phyloP scores from a whole-genome alignment of 2,888 invertebrate genomes.

The Drepana falcataria region DNA sequence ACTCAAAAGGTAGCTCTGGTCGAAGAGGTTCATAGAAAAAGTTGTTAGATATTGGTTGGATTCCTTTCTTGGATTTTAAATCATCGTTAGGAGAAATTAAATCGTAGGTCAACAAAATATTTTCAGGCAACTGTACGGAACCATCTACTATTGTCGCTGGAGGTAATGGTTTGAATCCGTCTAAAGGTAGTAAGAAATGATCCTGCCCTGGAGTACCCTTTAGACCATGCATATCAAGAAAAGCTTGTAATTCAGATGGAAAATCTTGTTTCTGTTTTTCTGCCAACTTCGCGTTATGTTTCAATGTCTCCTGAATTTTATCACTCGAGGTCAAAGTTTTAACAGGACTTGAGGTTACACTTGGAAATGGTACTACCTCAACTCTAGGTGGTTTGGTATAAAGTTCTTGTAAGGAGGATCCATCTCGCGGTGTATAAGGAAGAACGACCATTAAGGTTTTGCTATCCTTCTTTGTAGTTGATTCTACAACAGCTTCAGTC shows the following conservation, averaged over 20 bases:
- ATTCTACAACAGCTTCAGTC: slow-evolving; percentile 25
- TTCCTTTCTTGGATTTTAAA: slow-evolving; percentile 27
- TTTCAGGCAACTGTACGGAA: slow-evolving; percentile 63
- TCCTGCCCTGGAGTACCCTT: slow-evolving; percentile 58
- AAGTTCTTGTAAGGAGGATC: slow-evolving; percentile 79
- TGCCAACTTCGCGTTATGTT: slow-evolving; percentile 35
- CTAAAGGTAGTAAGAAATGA: slow-evolving; percentile 61
- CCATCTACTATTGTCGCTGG: slow-evolving; percentile 59
- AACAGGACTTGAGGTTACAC: slow-evolving; percentile 42
- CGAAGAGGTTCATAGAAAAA: slow-evolving; percentile 60
- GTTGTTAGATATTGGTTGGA: slow-evolving; percentile 37
- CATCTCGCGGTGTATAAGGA: slow-evolving; percentile 80
- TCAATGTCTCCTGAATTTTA: slow-evolving; percentile 35
- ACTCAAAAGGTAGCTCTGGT: slow-evolving; percentile 56
- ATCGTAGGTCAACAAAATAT: slow-evolving; percentile 62
- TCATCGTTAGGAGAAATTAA: slow-evolving; percentile 47
- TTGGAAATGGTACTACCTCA: slow-evolving; percentile 67
- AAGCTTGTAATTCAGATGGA: slow-evolving; percentile 59
- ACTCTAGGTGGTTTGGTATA: slow-evolving; percentile 83
- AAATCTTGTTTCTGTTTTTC: slow-evolving; percentile 44
- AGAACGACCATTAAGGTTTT: slow-evolving; percentile 82
- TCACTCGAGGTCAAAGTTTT: slow-evolving; percentile 28
- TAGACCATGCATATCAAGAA: slow-evolving; percentile 61
- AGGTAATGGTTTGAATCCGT: slow-evolving; percentile 69
- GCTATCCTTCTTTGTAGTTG: slow-evolving; percentile 44